phyloP scores from a whole-genome alignment of 2,113 vertebrate genomes.

The Engystomops pustulosus region DNA sequence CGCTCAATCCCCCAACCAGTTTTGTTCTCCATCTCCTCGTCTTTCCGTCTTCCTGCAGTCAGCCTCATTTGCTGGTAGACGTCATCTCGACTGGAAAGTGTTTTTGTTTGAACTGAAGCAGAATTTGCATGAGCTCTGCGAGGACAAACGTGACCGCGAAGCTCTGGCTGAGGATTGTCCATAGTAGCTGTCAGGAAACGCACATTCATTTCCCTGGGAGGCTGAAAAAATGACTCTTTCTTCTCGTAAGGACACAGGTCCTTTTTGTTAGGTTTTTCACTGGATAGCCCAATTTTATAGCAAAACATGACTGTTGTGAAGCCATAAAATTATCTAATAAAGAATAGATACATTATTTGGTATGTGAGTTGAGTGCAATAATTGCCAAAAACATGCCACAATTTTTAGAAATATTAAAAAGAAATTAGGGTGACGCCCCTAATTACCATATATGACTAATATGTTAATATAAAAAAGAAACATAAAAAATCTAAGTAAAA shows the following conservation, averaged over 20 bases:
- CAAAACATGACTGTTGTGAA: background rate
- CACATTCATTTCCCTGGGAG: background rate
- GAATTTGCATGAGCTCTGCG: slow-evolving; percentile 28
- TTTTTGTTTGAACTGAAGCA: slow-evolving; percentile 3
- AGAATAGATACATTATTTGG: too few species aligned
- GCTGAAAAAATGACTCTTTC: background rate
- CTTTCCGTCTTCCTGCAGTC: background rate
- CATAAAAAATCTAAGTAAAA: too few species aligned
- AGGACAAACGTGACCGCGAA: background rate
- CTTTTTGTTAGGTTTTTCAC: background rate
- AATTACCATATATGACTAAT: too few species aligned
- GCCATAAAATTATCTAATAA: too few species aligned
- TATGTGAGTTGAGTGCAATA: too few species aligned
- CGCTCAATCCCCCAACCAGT: background rate
- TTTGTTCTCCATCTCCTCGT: slow-evolving; percentile 21
- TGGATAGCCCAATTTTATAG: background rate
- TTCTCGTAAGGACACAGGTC: background rate
- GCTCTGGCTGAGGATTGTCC: background rate
- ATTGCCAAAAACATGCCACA: too few species aligned
- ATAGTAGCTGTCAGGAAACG: background rate
- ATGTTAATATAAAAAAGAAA: too few species aligned
- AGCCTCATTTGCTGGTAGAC: background rate
- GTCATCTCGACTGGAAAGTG: slow-evolving; percentile 31
- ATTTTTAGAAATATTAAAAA: background rate
- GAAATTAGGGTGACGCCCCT: too few species aligned